Evolutionary conservation across 2,888 invertebrate species (phyloP).

Genomic region (Celastrina argiolus): DNA sequence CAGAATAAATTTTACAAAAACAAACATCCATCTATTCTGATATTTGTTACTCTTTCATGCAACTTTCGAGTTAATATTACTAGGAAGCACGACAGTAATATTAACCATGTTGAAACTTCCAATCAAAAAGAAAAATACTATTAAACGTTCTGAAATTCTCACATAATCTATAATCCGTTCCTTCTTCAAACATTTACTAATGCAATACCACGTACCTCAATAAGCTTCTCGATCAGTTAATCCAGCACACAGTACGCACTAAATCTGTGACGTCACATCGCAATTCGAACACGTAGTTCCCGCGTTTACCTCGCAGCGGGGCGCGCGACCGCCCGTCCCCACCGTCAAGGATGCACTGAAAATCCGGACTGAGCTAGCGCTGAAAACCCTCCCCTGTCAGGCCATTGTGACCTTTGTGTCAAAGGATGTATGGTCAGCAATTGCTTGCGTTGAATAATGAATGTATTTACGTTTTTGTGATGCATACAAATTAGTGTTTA

Average conservation of each 20-base stretch:
- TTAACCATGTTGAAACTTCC: no score
- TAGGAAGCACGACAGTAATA: no score
- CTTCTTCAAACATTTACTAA: no score
- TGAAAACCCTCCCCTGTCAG: not conserved
- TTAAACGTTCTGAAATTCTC: no score
- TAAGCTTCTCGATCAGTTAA: not conserved
- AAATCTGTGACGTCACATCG: not conserved
- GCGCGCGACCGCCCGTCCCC: not conserved
- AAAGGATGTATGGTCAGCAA: not conserved
- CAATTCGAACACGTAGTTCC: not conserved
- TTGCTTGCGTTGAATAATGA: not conserved
- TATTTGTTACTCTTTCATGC: no score
- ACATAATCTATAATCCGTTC: no score
- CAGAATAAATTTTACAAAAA: no score
- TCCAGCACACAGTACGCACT: not conserved
- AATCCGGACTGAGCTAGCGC: not conserved
- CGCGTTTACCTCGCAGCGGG: not conserved
- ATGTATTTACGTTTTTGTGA: slow-evolving; percentile 7
- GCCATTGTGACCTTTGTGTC: not conserved
- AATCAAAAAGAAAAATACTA: no score
- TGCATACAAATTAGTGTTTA: slow-evolving; percentile 7
- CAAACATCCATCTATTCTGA: no score
- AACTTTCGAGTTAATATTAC: no score
- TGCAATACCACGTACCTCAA: not conserved
- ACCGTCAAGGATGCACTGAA: slow-evolving; percentile 14